Conservation (phyloP, 92 coral and sea anemone species). For the Parazoanthus darwini region DNA sequence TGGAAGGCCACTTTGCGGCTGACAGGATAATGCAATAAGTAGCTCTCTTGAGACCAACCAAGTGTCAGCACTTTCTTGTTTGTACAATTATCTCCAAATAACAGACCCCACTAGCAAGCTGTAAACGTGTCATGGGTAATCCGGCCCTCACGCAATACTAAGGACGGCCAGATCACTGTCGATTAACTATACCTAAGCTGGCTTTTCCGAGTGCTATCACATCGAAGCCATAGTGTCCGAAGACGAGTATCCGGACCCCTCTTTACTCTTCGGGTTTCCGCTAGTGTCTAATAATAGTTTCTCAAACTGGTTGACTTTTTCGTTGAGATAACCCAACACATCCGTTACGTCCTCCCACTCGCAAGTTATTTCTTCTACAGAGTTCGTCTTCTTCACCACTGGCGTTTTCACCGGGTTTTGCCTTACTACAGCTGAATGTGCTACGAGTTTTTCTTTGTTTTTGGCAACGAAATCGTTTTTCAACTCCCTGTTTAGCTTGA, state of each 20-base stretch:
- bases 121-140: not conserved
- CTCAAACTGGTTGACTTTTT: slow-evolving; percentile 89
- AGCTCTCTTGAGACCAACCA: slow-evolving; percentile 19
- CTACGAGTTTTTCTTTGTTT: slow-evolving; percentile 54
- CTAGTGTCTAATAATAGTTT: slow-evolving; percentile 80
- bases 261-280: slow-evolving; percentile 67
- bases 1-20: not conserved
- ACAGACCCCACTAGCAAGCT: not conserved
- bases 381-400: slow-evolving; percentile 52
- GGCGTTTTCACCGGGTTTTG: slow-evolving; percentile 49
- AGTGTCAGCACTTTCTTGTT: slow-evolving; percentile 9
- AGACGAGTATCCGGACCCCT: slow-evolving; percentile 73
- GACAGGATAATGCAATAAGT: not conserved
- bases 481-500: slow-evolving; percentile 68
- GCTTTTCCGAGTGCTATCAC: slow-evolving; percentile 13
- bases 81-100: slow-evolving; percentile 12
- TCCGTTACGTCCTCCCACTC: slow-evolving; percentile 96
- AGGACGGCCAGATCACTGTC: not conserved
- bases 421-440: slow-evolving; percentile 23
- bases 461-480: slow-evolving; percentile 54
- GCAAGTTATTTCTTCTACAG: slow-evolving; percentile 58
- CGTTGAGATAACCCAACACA: slow-evolving; percentile 85
- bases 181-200: not conserved
- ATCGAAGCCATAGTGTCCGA: slow-evolving; percentile 75
- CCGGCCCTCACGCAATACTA: slow-evolving; percentile 25